Conservation (phyloP, 1,140 invertebrate species). For the Bicyclus anynana region DNA sequence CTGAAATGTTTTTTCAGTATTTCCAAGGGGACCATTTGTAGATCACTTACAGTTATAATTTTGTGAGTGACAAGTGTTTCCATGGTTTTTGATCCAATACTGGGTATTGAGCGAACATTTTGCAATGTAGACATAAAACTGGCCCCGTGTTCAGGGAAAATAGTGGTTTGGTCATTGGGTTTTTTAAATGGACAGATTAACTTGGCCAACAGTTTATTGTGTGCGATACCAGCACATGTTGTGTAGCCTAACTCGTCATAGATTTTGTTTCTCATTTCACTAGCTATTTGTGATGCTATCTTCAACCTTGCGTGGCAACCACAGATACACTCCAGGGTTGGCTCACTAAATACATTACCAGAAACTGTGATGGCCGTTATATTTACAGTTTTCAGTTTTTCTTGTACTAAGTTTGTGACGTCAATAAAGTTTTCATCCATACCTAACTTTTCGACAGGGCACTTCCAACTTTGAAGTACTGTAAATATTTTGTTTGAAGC, state of each 20-base stretch:
- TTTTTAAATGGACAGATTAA: conserved; percentile 84
- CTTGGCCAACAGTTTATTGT: conserved; percentile 91
- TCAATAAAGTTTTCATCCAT: conserved; percentile 90
- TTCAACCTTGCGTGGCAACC: conserved; percentile 83
- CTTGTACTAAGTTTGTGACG: conserved; percentile 82
- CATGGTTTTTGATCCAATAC: conserved; percentile 83
- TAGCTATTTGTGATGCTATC: conserved; percentile 82
- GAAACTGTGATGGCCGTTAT: conserved; percentile 48
- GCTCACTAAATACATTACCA: conserved; percentile 78
- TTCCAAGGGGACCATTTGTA: conserved; percentile 80
- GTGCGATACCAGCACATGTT: conserved; percentile 88
- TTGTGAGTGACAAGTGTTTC: conserved; percentile 80
- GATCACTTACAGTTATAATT: conserved; percentile 81
- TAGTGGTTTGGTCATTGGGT: conserved; percentile 88
- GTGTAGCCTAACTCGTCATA: conserved; percentile 83
- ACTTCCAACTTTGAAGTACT: conserved; percentile 82
- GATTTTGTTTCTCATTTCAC: conserved; percentile 83
- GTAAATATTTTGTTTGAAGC: conserved; percentile 84
- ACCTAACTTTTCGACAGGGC: conserved; percentile 86
- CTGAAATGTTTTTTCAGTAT: conserved; percentile 80
- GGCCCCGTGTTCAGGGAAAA: conserved; percentile 82
- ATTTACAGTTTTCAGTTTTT: conserved; percentile 62
- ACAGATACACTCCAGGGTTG: conserved; percentile 80
- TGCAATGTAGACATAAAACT: conserved; percentile 81
- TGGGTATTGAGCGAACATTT: conserved; percentile 81